phyloP scores from a whole-genome alignment of 2,113 vertebrate genomes.

The Isurus oxyrinchus region DNA sequence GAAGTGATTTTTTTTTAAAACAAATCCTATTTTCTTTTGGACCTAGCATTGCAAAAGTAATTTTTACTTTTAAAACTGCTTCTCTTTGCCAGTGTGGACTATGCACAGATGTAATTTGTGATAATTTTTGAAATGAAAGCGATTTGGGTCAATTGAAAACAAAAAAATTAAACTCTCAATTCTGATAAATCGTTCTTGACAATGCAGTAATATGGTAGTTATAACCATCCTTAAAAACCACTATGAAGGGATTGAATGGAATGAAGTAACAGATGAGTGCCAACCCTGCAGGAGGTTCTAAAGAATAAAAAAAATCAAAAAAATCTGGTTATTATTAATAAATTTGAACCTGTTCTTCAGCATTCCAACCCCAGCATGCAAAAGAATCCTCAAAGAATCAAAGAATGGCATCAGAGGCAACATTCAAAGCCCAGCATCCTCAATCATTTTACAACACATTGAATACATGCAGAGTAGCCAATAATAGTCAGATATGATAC shows the following conservation, averaged over 20 bases:
- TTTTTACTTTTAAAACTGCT: neutral
- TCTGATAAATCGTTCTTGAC: neutral
- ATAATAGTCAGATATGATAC: neutral
- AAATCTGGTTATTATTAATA: slow-evolving; percentile 18
- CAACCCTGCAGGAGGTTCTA: neutral
- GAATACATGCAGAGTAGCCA: neutral
- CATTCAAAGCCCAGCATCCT: neutral
- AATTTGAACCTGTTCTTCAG: neutral
- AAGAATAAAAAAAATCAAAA: neutral
- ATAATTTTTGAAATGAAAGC: neutral
- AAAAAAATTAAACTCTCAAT: neutral
- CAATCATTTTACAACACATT: neutral
- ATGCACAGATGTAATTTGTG: neutral
- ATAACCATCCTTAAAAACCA: neutral
- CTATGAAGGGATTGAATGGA: neutral
- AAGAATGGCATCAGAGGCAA: neutral
- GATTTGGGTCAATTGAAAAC: neutral
- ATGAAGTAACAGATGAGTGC: neutral
- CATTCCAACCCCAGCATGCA: neutral
- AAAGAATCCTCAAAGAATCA: slow-evolving; percentile 13
- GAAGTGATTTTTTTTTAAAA: neutral
- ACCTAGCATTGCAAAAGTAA: neutral
- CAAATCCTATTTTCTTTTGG: neutral
- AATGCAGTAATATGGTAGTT: slow-evolving; percentile 3
- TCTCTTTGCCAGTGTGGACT: neutral